Conservation (phyloP, 2,113 vertebrate genomes). For the Murina feae region DNA sequence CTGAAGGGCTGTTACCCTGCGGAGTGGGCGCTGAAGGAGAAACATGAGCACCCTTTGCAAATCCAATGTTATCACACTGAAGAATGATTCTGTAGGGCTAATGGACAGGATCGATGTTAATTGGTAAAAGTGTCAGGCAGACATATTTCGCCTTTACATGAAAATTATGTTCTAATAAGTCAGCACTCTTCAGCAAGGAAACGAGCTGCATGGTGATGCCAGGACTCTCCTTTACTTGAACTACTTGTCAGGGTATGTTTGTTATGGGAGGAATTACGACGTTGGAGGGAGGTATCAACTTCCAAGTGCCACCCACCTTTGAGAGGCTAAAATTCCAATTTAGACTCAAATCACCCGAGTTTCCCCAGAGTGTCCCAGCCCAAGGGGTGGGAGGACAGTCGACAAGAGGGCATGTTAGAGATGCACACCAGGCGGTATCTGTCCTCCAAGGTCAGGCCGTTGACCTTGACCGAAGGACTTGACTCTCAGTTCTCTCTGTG, state of each 20-base stretch:
- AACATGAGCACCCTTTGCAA: background rate
- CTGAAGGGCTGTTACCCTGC: background rate
- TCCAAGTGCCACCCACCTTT: background rate
- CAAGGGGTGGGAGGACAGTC: too few species aligned
- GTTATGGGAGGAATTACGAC: background rate
- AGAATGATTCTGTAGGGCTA: slow-evolving; percentile 50
- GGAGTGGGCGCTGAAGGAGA: background rate
- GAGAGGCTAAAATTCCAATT: slow-evolving; percentile 1
- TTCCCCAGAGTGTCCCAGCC: background rate
- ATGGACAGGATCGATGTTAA: slow-evolving; percentile 58
- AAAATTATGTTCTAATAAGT: slow-evolving; percentile 47
- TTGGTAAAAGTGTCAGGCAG: slow-evolving; percentile 36
- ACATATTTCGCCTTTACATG: slow-evolving; percentile 32
- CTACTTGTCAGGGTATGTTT: slow-evolving; percentile 5
- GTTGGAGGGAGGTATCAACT: background rate
- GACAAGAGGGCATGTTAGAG: background rate
- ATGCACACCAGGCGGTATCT: rapidly evolving
- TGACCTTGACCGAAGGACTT: background rate
- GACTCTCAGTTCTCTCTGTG: background rate
- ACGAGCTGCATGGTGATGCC: background rate
- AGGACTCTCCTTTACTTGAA: background rate
- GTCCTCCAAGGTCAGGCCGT: background rate
- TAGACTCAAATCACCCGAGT: background rate
- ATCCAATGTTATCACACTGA: background rate
- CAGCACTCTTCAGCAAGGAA: background rate